Conservation (phyloP, 2,888 invertebrate genomes). For the Phrixothrix hirtus region DNA sequence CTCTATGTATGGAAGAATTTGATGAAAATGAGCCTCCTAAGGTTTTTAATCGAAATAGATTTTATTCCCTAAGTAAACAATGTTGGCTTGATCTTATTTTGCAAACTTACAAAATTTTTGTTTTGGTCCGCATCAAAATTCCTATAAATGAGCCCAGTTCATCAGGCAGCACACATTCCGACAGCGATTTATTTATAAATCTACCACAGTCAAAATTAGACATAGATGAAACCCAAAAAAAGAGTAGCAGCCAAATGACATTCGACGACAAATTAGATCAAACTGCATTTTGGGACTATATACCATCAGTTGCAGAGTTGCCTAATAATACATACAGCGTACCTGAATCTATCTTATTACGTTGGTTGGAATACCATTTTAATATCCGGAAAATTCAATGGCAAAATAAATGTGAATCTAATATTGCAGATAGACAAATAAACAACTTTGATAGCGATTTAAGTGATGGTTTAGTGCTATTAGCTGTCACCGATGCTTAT, state of each 20-base stretch:
- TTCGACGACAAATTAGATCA: too few species aligned
- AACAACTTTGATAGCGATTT: constrained; percentile 60
- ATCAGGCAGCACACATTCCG: too few species aligned
- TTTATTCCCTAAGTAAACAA: constrained; percentile 49
- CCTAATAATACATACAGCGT: too few species aligned
- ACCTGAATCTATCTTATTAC: constrained; percentile 49
- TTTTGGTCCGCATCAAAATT: constrained; percentile 56
- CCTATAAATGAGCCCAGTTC: too few species aligned
- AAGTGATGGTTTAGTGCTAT: constrained; percentile 61
- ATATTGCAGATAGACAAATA: constrained; percentile 44
- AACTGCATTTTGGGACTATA: too few species aligned
- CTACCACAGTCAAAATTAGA: too few species aligned
- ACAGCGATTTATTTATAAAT: too few species aligned
- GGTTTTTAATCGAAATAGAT: constrained; percentile 26
- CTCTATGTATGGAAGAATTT: constrained; percentile 22
- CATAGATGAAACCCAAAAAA: too few species aligned
- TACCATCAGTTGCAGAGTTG: too few species aligned
- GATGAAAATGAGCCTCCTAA: constrained; percentile 2
- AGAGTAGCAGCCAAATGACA: too few species aligned
- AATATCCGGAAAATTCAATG: constrained; percentile 29
- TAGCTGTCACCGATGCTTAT: constrained; percentile 60
- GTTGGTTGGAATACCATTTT: constrained; percentile 55
- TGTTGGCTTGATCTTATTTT: constrained; percentile 67
- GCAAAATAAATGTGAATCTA: constrained; percentile 44
- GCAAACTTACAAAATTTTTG: constrained; percentile 64